Base-by-base conservation (phyloP, 2,113 vertebrate genomes). In the Platysternon megacephalum region DNA sequence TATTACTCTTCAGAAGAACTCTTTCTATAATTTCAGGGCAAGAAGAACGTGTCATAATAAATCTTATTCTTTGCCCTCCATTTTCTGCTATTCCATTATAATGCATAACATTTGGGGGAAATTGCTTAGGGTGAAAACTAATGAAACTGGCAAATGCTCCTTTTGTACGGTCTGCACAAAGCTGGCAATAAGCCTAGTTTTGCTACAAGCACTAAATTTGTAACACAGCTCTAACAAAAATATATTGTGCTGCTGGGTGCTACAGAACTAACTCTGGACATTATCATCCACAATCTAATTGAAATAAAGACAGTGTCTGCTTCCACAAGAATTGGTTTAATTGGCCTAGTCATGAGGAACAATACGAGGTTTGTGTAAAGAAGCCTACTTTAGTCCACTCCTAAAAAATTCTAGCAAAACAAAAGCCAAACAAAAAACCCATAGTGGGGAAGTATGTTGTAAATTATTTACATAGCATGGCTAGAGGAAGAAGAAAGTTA, bases 251-350 rank as follows among this genome's bases (percentile, higher is more conserved):
- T n/a, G 58, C 44, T 52, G 61, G 22, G 35, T 80, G 51, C 89
- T 93, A 94, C 32, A 84, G 93, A 85, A 61, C 51, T 5, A 80
- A 10, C 44, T 96, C 48, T 93, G 53, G 0, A 0, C 86, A 94
- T 90, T 83, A 90, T 5, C 12, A 91, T 94, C 84, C 86, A 35
- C 35, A 82, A 61, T 95, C 82, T 91, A 55, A 28, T 79, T 94
- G 93, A 92, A 95, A 93, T 92, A 93, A 95, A 87, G 48, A 82
- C 29, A 87, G 11, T 17, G 10, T 10, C 12, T 87, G 84, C 58
- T 94, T 88, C 80, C 90, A 96, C n/a, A 88, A 91, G 91, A 94
- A 88, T 52, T 48, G 0, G 13, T 91, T 85, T 84, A 89, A 95
- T 94, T 89, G 51, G 87, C 95, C 86, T 56, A 19, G 2, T 91